Base-by-base conservation (phyloP, 2,113 vertebrate genomes). In the Indicator indicator region DNA sequence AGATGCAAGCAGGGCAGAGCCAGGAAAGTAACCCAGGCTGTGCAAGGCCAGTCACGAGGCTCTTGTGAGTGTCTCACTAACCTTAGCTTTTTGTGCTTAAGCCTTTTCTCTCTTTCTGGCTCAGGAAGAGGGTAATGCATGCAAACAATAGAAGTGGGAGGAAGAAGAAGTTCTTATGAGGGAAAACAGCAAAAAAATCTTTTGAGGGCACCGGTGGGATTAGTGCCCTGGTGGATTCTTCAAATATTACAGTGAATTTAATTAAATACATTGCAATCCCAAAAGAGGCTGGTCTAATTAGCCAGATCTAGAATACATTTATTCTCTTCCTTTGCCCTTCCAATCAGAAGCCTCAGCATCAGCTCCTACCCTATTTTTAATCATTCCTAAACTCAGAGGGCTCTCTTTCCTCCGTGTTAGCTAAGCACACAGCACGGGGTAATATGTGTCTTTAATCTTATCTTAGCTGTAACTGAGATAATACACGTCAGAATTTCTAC, bases 241-340 rank as follows among this genome's bases (percentile, higher is more conserved):
- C 96, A 83, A 96, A 97, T 97, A 97, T 97, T 98, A 97, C 95
- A 97, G 97, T 97, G 98, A 98, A 97, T 97, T 98, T 98, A 98
- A 98, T 98, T 98, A 98, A 98, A 98, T 98, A 97, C 97, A 97
- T 97, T 13, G 76, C 64, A 88, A 97, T 98, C 97, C 98, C 98
- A 96, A 92, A 96, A 97, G 98, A 98, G 97, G 96, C 95, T 94
- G 93, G 97, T 98, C 97, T 98, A 98, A 98, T 98, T 98, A 98
- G 97, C 97, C 95, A 94, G 97, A 96, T 95, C 97, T 97, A 96
- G 97, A 97, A 97, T 97, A 97, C 96, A 97, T 97, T 95, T 97
- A 97, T 98, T 97, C 96, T 96, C 95, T 83, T 95, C 92, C 73
- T 75, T 95, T 17, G 2, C 55, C 27, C 92, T 94, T 95, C 95